Evolutionary conservation across 2,113 vertebrate species (phyloP).

Genomic region (Corydoras maculifer): DNA sequence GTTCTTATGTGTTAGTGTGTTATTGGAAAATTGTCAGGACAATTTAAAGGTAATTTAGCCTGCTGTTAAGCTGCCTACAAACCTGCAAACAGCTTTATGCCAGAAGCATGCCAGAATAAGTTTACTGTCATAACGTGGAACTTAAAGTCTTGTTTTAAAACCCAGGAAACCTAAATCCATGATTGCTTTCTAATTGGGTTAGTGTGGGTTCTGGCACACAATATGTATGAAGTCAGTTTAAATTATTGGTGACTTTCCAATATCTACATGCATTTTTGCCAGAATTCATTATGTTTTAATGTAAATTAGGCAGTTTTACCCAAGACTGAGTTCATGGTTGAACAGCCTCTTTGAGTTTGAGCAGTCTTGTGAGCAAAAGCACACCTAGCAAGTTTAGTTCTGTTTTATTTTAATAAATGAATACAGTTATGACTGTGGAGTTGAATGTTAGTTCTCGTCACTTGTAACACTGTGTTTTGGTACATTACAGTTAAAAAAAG

Average conservation of each 20-base stretch:
- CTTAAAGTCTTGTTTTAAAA: background rate
- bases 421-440: background rate
- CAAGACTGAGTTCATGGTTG: background rate
- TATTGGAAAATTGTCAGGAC: conserved; percentile 8
- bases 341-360: background rate
- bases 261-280: background rate
- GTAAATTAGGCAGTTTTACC: background rate
- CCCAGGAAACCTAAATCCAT: background rate
- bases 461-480: background rate
- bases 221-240: background rate
- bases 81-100: background rate
- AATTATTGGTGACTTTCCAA: background rate
- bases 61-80: background rate
- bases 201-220: background rate
- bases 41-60: background rate
- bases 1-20: background rate
- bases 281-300: background rate
- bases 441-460: background rate
- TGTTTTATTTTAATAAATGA: background rate
- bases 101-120: background rate
- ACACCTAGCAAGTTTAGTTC: background rate
- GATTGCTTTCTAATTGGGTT: conserved; percentile 1
- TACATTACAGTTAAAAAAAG: no score
- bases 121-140: background rate
- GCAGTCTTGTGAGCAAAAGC: background rate